Conservation (phyloP, 2,888 invertebrate species). For the Cryptus viduatorius region DNA sequence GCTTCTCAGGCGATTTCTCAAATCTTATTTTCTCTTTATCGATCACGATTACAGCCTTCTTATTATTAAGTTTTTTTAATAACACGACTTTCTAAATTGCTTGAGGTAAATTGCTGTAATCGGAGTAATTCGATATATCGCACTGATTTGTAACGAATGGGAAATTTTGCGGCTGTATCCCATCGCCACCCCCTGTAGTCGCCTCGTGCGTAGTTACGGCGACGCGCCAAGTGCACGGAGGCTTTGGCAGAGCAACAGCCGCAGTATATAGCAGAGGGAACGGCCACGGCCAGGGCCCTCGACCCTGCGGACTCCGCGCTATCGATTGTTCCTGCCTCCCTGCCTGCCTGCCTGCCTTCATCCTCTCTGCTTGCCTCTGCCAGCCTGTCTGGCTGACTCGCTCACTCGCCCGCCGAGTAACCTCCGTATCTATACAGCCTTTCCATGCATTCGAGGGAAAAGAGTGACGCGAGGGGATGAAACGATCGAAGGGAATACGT, state of each 20-base stretch:
- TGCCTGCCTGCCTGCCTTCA: conserved; percentile 57
- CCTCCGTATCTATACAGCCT: background rate
- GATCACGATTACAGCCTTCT: too few relatives aligned
- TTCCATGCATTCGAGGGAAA: conserved; percentile 37
- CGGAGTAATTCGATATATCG: background rate
- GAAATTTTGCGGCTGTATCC: conserved; percentile 2
- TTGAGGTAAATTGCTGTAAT: background rate
- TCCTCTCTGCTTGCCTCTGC: conserved; percentile 54
- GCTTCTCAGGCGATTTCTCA: too few relatives aligned
- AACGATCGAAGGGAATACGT: conserved; percentile 20
- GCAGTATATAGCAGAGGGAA: conserved; percentile 59
- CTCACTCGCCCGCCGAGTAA: conserved; percentile 9
- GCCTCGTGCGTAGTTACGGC: conserved; percentile 36
- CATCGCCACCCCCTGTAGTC: conserved; percentile 25
- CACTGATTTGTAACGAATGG: conserved; percentile 11
- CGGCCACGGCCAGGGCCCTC: conserved; percentile 66
- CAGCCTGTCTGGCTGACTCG: conserved; percentile 59
- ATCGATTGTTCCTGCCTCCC: conserved; percentile 65
- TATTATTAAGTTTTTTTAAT: background rate
- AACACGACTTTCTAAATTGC: background rate
- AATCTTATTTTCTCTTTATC: too few relatives aligned
- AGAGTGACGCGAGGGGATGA: conserved; percentile 9
- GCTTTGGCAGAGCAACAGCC: conserved; percentile 66
- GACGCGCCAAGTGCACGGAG: conserved; percentile 49
- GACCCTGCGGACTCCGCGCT: conserved; percentile 65